Conservation (phyloP, 2,888 invertebrate species). For the Amaurobius ferox region DNA sequence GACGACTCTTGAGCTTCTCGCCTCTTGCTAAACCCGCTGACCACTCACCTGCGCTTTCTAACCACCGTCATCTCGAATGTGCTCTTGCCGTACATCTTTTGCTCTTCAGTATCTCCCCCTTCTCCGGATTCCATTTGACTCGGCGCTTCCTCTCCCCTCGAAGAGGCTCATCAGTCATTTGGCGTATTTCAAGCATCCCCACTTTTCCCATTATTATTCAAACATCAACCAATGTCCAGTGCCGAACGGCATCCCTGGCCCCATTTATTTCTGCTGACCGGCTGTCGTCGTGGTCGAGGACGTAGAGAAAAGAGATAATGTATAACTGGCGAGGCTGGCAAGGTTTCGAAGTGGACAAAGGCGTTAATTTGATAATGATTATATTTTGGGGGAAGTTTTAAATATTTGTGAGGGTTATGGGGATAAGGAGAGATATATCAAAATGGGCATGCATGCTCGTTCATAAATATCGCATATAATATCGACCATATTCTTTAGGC, state of each 20-base stretch:
- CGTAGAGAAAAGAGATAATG: too few relatives aligned
- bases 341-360: too few relatives aligned
- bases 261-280: constrained; percentile 23
- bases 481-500: too few relatives aligned
- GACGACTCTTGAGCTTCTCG: neutral
- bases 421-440: too few relatives aligned
- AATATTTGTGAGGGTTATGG: too few relatives aligned
- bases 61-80: neutral
- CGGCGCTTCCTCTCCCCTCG: neutral
- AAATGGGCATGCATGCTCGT: too few relatives aligned
- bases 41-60: constrained; percentile 32
- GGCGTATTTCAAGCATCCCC: constrained; percentile 2
- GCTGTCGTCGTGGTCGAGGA: neutral
- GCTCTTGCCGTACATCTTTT: constrained; percentile 8
- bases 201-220: constrained; percentile 41
- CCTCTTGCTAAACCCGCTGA: constrained; percentile 28
- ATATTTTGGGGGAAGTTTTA: too few relatives aligned
- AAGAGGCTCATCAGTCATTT: constrained; percentile 46
- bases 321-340: too few relatives aligned
- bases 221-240: neutral
- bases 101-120: neutral
- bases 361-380: too few relatives aligned
- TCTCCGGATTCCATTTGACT: constrained; percentile 14
- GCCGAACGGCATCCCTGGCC: neutral
- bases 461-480: too few relatives aligned